Evolutionary conservation across 2,797 vertebrate species (phyloP).

Genomic region (Oreochromis mossambicus): DNA sequence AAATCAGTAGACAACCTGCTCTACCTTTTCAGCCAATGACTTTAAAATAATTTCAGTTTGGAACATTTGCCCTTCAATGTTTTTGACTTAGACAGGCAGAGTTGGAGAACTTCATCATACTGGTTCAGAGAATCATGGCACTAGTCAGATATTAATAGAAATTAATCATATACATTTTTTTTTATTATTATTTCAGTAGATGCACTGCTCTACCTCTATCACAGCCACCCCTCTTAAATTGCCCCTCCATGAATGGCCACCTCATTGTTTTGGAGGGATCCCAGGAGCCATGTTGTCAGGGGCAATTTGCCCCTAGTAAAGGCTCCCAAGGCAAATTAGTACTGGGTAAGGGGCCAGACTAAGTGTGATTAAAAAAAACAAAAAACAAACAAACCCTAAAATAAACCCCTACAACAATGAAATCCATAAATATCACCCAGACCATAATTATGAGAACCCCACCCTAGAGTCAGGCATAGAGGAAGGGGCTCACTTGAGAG

Average conservation of each 20-base stretch:
- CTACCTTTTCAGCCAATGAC: neutral
- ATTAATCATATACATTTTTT: neutral
- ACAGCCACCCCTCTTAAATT: neutral
- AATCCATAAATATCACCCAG: neutral
- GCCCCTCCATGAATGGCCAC: neutral
- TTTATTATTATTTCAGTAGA: neutral
- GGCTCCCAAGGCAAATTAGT: neutral
- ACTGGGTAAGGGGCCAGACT: neutral
- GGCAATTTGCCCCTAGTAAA: neutral
- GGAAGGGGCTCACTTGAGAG: neutral
- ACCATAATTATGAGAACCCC: neutral
- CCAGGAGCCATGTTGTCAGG: neutral
- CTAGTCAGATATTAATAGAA: neutral
- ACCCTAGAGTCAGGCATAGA: neutral
- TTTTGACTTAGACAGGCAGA: neutral
- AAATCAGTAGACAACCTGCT: neutral
- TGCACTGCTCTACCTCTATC: neutral
- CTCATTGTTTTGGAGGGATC: neutral
- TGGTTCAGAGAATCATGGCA: neutral
- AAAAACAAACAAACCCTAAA: neutral
- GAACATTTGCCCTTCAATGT: neutral
- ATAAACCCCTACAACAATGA: neutral
- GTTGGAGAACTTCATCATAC: neutral
- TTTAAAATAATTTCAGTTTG: neutral
- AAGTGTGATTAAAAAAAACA: neutral